Percentiles rank a stretch among this genome's conserved stretches.
phyloP scores from a whole-genome alignment of 92 coral and sea anemone genomes.

The Hydrozoanthus gracilis region DNA sequence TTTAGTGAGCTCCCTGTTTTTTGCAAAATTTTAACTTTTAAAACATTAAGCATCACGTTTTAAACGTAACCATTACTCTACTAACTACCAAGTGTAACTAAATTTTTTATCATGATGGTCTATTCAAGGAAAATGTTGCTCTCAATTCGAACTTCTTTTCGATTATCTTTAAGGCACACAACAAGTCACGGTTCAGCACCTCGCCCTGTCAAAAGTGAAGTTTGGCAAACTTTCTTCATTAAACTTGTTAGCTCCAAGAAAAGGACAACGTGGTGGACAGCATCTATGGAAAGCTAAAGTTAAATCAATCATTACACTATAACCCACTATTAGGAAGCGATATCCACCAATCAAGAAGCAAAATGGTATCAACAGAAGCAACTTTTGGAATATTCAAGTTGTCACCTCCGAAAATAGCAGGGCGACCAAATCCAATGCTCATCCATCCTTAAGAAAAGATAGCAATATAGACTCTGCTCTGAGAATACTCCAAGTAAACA shows the following conservation, averaged over 20 bases:
- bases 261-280: conserved; percentile 20
- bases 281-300: not conserved
- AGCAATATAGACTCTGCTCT: conserved; percentile 33
- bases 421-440: not conserved
- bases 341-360: not conserved
- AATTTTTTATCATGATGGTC: too few species aligned
- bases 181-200: too few species aligned
- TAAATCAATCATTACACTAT: not conserved
- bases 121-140: too few species aligned
- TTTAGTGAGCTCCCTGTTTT: too few species aligned
- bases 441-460: conserved; percentile 11
- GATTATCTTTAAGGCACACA: too few species aligned
- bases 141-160: too few species aligned
- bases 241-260: conserved; percentile 17
- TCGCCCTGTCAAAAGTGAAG: too few species aligned
- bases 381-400: conserved; percentile 26
- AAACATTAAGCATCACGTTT: too few species aligned
- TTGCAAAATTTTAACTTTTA: too few species aligned
- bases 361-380: not conserved
- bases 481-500: conserved; percentile 46
- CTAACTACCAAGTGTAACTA: too few species aligned
- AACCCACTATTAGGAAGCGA: not conserved
- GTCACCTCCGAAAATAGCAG: conserved; percentile 13
- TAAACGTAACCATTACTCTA: too few species aligned
- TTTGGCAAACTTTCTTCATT: too few species aligned